Percentiles rank a stretch among this genome's conserved stretches.
Conservation (phyloP, 2,888 invertebrate genomes). For the Cryptus viduatorius region DNA sequence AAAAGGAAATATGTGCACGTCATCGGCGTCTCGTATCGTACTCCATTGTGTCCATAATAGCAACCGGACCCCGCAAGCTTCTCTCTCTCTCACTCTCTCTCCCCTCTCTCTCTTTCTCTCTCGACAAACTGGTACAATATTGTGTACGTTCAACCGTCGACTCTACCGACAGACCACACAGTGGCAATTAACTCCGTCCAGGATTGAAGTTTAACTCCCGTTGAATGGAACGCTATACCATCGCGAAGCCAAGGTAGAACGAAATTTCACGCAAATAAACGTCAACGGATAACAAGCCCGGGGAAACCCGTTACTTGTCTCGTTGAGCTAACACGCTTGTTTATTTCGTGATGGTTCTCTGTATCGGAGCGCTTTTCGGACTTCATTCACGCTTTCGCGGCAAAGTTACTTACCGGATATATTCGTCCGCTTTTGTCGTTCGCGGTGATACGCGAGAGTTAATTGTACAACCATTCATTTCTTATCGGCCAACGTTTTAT, state of each 20-base stretch:
- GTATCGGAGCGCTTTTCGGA: background rate
- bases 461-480: background rate
- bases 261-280: conserved; percentile 54
- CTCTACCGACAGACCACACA: conserved; percentile 38
- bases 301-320: conserved; percentile 5
- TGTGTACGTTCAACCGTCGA: conserved; percentile 18
- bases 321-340: conserved; percentile 27
- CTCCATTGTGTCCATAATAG: conserved; percentile 59
- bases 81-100: too few species aligned
- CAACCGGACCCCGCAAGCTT: conserved; percentile 46
- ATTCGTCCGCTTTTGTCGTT: too few species aligned
- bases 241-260: conserved; percentile 28
- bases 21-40: conserved; percentile 42
- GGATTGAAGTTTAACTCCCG: conserved; percentile 54
- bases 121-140: conserved; percentile 47
- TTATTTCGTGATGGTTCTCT: background rate
- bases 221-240: conserved; percentile 3
- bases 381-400: background rate
- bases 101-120: background rate
- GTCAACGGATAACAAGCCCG: conserved; percentile 18
- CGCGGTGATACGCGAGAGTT: background rate
- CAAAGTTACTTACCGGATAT: too few species aligned
- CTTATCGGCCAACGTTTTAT: background rate
- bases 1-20: conserved; percentile 20
- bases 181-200: conserved; percentile 51